phyloP scores from a whole-genome alignment of 2,113 vertebrate genomes.

The Scolopax mira region DNA sequence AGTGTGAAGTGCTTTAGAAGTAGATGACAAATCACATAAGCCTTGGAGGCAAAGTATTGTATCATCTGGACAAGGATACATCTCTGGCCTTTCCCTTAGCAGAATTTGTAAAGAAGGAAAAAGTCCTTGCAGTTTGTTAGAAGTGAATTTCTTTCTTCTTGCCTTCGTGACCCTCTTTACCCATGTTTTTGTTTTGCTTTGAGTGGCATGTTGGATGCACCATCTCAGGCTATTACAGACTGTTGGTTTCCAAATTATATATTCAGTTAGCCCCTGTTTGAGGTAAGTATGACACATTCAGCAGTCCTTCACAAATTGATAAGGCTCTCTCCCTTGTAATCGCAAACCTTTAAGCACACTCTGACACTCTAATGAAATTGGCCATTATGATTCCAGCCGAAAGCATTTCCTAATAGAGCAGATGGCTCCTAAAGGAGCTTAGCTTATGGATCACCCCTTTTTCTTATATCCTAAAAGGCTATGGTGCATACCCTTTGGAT shows the following conservation, averaged over 20 bases:
- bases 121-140: not conserved
- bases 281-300: not conserved
- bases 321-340: not conserved
- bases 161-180: not conserved
- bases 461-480: not conserved
- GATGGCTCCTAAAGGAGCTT: not conserved
- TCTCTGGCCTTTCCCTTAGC: not conserved
- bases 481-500: not conserved
- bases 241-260: not conserved
- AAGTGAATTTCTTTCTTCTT: not conserved
- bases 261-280: not conserved
- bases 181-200: not conserved
- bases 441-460: not conserved
- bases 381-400: not conserved
- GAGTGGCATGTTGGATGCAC: not conserved
- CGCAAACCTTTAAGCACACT: not conserved
- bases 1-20: not conserved
- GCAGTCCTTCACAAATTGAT: not conserved
- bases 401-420: not conserved
- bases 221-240: not conserved
- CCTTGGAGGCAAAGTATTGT: not conserved
- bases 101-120: not conserved
- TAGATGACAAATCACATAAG: not conserved
- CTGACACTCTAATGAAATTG: not conserved
- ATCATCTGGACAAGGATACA: not conserved